Evolutionary conservation across 1,140 invertebrate genomes (phyloP).

Genomic region (Calliphora vicina): DNA sequence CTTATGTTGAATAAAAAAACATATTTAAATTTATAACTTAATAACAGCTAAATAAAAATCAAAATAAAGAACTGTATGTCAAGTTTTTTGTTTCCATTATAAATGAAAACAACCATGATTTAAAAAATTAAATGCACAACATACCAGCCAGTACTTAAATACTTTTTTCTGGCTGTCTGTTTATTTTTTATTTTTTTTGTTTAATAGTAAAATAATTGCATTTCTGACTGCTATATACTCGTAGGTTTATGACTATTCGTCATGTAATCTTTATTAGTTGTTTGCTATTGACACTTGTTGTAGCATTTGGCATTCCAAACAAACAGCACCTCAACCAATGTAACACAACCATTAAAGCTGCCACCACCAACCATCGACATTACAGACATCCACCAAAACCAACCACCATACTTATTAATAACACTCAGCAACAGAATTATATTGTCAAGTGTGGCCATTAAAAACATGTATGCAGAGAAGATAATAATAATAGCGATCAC

Average conservation of each 20-base stretch:
- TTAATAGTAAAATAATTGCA: conserved; percentile 18
- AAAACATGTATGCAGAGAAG: neutral
- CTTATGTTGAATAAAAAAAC: neutral
- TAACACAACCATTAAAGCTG: neutral
- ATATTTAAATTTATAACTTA: neutral
- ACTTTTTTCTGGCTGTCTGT: neutral
- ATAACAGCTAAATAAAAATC: neutral
- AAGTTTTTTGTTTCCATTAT: neutral
- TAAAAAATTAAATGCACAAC: neutral
- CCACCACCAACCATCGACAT: neutral
- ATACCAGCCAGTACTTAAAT: neutral
- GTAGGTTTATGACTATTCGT: conserved; percentile 23
- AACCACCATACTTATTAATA: neutral
- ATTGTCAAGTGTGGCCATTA: neutral
- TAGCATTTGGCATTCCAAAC: neutral
- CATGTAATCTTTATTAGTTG: conserved; percentile 18
- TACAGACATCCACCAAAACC: neutral
- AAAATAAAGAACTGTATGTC: neutral
- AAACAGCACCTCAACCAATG: neutral
- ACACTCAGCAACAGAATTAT: neutral
- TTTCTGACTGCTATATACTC: neutral
- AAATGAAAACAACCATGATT: neutral
- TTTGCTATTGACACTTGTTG: neutral
- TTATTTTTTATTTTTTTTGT: neutral
- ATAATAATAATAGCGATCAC: no score